Conservation (phyloP, 1,140 invertebrate genomes). For the Hylaeus anthracinus region DNA sequence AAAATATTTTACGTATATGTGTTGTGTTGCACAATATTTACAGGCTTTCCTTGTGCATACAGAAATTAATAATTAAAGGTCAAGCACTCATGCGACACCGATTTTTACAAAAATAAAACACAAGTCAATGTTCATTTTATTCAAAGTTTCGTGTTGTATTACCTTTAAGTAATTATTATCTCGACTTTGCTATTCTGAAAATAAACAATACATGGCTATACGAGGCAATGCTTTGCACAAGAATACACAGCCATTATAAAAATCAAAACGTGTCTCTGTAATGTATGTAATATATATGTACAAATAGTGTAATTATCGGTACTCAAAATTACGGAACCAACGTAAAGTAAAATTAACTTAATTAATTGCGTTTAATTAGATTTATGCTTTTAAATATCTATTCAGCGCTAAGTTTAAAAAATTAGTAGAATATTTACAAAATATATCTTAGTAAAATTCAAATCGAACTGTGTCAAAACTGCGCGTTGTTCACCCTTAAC, state of each 20-base stretch:
- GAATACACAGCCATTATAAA: slow-evolving; percentile 71
- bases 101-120: slow-evolving; percentile 64
- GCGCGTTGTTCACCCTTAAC: slow-evolving; percentile 29
- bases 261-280: slow-evolving; percentile 59
- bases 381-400: slow-evolving; percentile 23
- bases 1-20: slow-evolving; percentile 57
- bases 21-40: slow-evolving; percentile 69
- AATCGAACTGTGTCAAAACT: neutral
- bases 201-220: slow-evolving; percentile 78
- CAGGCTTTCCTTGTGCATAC: slow-evolving; percentile 69
- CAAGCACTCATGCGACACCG: slow-evolving; percentile 78
- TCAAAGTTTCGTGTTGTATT: slow-evolving; percentile 75
- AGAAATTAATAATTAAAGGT: slow-evolving; percentile 56
- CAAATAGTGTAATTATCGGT: slow-evolving; percentile 22
- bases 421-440: slow-evolving; percentile 30
- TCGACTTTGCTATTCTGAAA: slow-evolving; percentile 80
- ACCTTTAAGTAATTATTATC: slow-evolving; percentile 78
- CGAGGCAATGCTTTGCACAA: slow-evolving; percentile 75
- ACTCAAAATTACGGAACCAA: slow-evolving; percentile 38
- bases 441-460: slow-evolving; percentile 21
- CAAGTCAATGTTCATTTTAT: slow-evolving; percentile 73
- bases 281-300: slow-evolving; percentile 42
- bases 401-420: slow-evolving; percentile 33
- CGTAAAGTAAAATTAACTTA: slow-evolving; percentile 29
- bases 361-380: neutral